Evolutionary conservation across 2,888 invertebrate species (phyloP).

Genomic region (Cataglyphis cursor): DNA sequence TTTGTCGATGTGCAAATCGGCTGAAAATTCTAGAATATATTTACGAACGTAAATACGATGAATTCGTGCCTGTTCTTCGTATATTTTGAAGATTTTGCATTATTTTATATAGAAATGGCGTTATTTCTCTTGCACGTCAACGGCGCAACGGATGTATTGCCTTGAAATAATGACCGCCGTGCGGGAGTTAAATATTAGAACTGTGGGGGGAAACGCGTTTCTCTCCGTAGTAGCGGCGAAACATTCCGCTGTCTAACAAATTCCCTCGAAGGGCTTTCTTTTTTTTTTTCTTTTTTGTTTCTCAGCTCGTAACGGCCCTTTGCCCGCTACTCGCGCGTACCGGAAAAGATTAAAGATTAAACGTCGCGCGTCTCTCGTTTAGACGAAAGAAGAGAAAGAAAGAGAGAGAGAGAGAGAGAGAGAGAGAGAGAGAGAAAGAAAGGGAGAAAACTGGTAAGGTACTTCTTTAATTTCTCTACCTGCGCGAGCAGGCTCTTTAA

Average conservation of each 20-base stretch:
- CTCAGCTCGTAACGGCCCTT: conserved; percentile 25
- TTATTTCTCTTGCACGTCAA: background rate
- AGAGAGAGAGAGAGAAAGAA: too few relatives aligned
- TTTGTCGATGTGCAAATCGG: background rate
- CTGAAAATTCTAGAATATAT: background rate
- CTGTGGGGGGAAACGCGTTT: background rate
- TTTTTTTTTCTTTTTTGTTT: conserved; percentile 1
- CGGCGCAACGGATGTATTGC: background rate
- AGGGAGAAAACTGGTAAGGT: conserved; percentile 28
- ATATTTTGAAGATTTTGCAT: background rate
- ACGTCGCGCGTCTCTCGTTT: conserved; percentile 32
- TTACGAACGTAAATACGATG: background rate
- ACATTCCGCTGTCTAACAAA: conserved; percentile 31
- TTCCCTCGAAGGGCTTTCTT: conserved; percentile 25
- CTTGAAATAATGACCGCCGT: background rate
- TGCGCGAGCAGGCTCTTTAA: conserved; percentile 65
- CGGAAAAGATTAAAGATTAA: conserved; percentile 54
- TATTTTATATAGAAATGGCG: background rate
- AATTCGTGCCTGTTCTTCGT: background rate
- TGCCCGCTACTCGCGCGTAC: background rate
- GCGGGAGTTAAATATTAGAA: conserved; percentile 30
- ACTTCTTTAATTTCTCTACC: conserved; percentile 58
- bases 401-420: background rate
- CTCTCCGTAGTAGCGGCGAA: background rate
- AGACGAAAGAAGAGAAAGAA: background rate